Evolutionary conservation across 2,888 invertebrate species (phyloP).

Genomic region (Eristalis intricaria): DNA sequence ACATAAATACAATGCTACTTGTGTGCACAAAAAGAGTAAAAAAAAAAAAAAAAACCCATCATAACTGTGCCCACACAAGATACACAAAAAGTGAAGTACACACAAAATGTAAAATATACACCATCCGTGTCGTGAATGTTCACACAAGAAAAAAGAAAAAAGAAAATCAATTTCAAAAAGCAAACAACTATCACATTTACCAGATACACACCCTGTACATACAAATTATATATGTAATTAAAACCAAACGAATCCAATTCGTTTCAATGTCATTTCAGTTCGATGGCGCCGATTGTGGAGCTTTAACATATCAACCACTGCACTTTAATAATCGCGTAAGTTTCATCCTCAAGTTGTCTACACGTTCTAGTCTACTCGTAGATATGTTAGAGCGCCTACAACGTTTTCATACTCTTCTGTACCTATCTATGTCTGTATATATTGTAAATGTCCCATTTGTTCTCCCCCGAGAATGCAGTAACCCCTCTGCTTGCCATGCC

Average conservation of each 20-base stretch:
- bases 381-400: slow-evolving; percentile 71
- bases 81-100: background rate
- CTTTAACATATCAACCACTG: slow-evolving; percentile 77
- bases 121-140: slow-evolving; percentile 29
- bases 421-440: background rate
- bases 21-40: slow-evolving; percentile 11
- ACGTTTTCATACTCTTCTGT: slow-evolving; percentile 13
- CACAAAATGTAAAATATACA: background rate
- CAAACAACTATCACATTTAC: background rate
- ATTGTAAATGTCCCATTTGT: slow-evolving; percentile 11
- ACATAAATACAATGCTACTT: background rate
- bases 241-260: slow-evolving; percentile 47
- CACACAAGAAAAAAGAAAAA: slow-evolving; percentile 3
- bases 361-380: slow-evolving; percentile 34
- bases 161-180: background rate
- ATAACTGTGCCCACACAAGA: background rate
- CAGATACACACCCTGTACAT: slow-evolving; percentile 30
- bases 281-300: slow-evolving; percentile 80
- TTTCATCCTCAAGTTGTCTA: slow-evolving; percentile 31
- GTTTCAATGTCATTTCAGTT: slow-evolving; percentile 77
- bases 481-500: slow-evolving; percentile 9
- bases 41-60: background rate
- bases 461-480: slow-evolving; percentile 1
- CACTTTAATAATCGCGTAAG: slow-evolving; percentile 80
- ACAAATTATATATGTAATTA: slow-evolving; percentile 14